Conservation (phyloP, 2,888 invertebrate species). For the Drosophila eohydei region DNA sequence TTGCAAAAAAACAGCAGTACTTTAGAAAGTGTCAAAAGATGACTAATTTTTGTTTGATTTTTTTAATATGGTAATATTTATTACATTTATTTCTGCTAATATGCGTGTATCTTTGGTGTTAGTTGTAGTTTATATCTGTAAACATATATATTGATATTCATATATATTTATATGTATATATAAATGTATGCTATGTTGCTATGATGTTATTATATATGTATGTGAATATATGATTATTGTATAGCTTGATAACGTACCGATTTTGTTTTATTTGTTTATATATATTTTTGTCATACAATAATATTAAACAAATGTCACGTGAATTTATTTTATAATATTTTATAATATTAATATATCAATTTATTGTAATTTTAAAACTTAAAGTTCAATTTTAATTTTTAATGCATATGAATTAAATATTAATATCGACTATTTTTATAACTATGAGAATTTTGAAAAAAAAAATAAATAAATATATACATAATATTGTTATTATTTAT, state of each 20-base stretch:
- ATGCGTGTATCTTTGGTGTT: slow-evolving; percentile 72
- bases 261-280: slow-evolving; percentile 20
- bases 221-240: slow-evolving; percentile 16
- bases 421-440: slow-evolving; percentile 23
- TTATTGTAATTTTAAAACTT: slow-evolving; percentile 68
- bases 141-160: slow-evolving; percentile 57
- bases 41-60: not conserved
- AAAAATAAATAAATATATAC: not conserved
- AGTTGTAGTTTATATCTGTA: slow-evolving; percentile 46
- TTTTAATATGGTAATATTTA: slow-evolving; percentile 55
- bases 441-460: slow-evolving; percentile 15
- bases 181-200: slow-evolving; percentile 8
- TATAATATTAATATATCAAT: slow-evolving; percentile 25
- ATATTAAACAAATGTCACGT: slow-evolving; percentile 50
- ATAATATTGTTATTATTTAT: not conserved
- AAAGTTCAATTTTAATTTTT: slow-evolving; percentile 61
- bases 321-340: slow-evolving; percentile 19
- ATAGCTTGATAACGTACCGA: slow-evolving; percentile 61
- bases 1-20: slow-evolving; percentile 4
- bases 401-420: slow-evolving; percentile 62
- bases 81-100: slow-evolving; percentile 72
- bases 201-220: not conserved
- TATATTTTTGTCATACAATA: slow-evolving; percentile 47
- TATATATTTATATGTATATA: slow-evolving; percentile 36
- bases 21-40: not conserved